A percentile compares a stretch with the other conserved stretches of the same genome.
phyloP scores from a whole-genome alignment of 2,113 vertebrate genomes.

The Atherinomorus stipes region DNA sequence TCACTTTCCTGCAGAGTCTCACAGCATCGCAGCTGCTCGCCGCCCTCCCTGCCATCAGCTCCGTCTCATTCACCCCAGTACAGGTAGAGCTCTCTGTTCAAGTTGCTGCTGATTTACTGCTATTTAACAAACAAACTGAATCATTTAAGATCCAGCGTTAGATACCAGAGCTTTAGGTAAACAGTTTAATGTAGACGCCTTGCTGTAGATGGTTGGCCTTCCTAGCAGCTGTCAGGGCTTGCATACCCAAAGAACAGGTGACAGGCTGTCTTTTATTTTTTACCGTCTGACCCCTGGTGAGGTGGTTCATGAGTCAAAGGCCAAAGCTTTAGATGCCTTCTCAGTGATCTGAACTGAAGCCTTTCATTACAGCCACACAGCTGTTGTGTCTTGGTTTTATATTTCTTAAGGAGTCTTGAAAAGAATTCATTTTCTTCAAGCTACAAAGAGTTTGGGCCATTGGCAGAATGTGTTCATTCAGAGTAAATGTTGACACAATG shows the following conservation, averaged over 20 bases:
- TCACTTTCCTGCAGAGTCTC: conserved; percentile 78
- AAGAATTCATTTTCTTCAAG: conserved; percentile 7
- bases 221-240: conserved; percentile 40
- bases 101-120: neutral
- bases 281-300: conserved; percentile 31
- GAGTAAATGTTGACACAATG: neutral
- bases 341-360: conserved; percentile 13
- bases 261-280: conserved; percentile 34
- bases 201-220: conserved; percentile 36
- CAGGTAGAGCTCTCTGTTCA: conserved; percentile 72
- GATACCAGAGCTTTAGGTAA: neutral
- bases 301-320: conserved; percentile 19
- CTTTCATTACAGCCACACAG: conserved; percentile 37
- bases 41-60: conserved; percentile 62
- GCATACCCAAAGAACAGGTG: conserved; percentile 48
- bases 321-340: conserved; percentile 8
- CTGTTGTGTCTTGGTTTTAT: conserved; percentile 29
- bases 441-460: neutral
- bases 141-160: neutral
- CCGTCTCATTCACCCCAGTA: conserved; percentile 74
- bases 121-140: neutral
- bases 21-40: conserved; percentile 68
- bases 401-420: neutral
- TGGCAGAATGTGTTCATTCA: neutral
- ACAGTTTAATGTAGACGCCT: conserved; percentile 25